Percentiles rank a stretch among this genome's conserved stretches.
Conservation (phyloP, 2,113 vertebrate genomes). For the Alethe castanea region DNA sequence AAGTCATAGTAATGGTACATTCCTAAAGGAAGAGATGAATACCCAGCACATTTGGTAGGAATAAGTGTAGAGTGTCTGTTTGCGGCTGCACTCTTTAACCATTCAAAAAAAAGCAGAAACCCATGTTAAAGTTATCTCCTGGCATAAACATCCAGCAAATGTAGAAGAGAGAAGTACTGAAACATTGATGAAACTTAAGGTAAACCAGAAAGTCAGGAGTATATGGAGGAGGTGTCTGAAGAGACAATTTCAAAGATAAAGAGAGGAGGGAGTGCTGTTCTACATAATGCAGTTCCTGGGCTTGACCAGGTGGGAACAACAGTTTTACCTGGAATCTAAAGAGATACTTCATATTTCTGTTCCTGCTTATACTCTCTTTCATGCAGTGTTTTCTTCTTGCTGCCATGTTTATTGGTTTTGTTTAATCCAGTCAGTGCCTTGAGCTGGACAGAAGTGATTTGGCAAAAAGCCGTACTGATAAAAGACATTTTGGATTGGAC, state of each 20-base stretch:
- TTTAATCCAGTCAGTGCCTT: slow-evolving; percentile 20
- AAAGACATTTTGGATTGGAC: neutral
- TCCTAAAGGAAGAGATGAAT: neutral
- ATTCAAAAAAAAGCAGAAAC: neutral
- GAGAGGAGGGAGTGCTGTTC: neutral
- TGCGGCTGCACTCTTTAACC: neutral
- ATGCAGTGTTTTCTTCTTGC: neutral
- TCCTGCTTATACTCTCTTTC: neutral
- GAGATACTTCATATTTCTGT: neutral
- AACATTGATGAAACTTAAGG: neutral
- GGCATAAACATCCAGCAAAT: neutral
- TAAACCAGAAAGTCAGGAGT: neutral
- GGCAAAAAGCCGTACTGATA: neutral
- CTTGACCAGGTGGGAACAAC: neutral
- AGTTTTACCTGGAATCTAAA: neutral
- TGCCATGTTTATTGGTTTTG: neutral
- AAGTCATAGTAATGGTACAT: neutral
- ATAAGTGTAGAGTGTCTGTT: neutral
- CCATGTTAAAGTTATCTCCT: neutral
- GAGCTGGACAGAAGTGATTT: neutral
- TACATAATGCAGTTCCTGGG: neutral
- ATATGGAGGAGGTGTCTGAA: neutral
- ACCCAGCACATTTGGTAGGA: neutral
- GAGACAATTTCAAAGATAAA: neutral
- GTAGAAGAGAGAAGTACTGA: neutral